A percentile compares a stretch with the other conserved stretches of the same genome.
Conservation (phyloP, 1,140 invertebrate genomes). For the Semibalanus balanoides region DNA sequence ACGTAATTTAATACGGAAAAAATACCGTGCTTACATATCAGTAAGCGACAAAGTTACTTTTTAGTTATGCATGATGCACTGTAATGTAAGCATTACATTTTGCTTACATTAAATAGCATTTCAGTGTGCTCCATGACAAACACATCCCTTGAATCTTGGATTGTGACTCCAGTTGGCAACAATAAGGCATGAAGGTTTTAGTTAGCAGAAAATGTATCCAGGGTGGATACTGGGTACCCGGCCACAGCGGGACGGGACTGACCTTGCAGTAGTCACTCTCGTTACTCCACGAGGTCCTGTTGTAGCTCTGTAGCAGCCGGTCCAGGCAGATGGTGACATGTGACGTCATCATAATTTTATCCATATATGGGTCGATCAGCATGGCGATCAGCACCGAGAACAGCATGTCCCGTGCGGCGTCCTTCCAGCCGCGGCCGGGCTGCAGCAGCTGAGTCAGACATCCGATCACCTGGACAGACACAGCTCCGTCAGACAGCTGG, state of each 20-base stretch:
- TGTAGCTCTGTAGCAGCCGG: neutral
- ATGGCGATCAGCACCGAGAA: neutral
- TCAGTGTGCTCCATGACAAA: too few relatives aligned
- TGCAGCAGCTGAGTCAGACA: neutral
- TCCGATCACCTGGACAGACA: neutral
- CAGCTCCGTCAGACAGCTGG: too few relatives aligned
- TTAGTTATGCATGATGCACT: too few relatives aligned
- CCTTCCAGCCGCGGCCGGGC: neutral
- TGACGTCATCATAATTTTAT: neutral
- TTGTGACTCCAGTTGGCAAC: too few relatives aligned
- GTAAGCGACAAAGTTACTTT: too few relatives aligned
- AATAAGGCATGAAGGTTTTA: too few relatives aligned
- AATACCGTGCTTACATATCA: too few relatives aligned
- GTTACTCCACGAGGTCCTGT: neutral
- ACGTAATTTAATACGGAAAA: too few relatives aligned
- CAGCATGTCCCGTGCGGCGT: neutral
- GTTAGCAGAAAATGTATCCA: too few relatives aligned
- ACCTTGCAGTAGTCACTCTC: neutral
- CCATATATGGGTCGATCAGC: neutral
- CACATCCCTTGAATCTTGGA: too few relatives aligned
- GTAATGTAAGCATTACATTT: too few relatives aligned
- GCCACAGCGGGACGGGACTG: neutral
- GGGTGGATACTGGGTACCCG: neutral
- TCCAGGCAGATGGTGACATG: neutral
- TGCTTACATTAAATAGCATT: too few relatives aligned